Base-by-base conservation (phyloP, 2,888 invertebrate species). In the Xylophagus ater region DNA sequence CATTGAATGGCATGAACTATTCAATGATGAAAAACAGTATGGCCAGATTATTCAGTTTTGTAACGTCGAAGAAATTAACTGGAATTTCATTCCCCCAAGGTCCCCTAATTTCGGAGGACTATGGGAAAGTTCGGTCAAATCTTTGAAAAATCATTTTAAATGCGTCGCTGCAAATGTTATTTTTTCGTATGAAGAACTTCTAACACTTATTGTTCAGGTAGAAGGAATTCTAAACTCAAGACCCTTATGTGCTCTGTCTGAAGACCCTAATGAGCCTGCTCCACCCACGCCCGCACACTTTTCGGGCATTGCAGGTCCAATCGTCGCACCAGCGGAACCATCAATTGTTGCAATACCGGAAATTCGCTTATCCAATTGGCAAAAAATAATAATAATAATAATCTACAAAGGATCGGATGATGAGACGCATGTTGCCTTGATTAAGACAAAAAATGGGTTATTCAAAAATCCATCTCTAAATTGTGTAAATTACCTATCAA, bases 121-220 rank as follows among this genome's bases (percentile, higher is more conserved):
- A 10, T 23, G 23, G 23, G 23, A 23, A 23, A 10, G 23, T 6
- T 6, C 10, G 23, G 23, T 23, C 10, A 23, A 23, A 23, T 23
- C 23, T 8, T 23, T 50, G 7, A 58, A 56, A 39, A 41, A 37
- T 39, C 54, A 54, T 35, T 37, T 56, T 5, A 40, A 43, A n/a
- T 40, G 49, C 12, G 40, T 50, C 3, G 33, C 52, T 9, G 50
- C 51, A 7, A 37, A 43, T n/a, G 10, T 29, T 10, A 40, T 30
- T 13, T 32, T 53, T 6, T 49, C 49, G 2, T 49, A 42, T 28
- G 49, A 53, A 39, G 50, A 57, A 36, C 41, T 53, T 23, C 15
- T 36, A 15, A 55, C 51, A 2, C 12, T 51, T 1, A 8, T 47
- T 10, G 23, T 23, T 8, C 23, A 23, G 23, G 23, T 23, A 8